These are phyloP conservation scores for Embidobia sp. DNA, from an alignment of 2,888 invertebrate genomes.

Conservation along the genomic window DNA sequence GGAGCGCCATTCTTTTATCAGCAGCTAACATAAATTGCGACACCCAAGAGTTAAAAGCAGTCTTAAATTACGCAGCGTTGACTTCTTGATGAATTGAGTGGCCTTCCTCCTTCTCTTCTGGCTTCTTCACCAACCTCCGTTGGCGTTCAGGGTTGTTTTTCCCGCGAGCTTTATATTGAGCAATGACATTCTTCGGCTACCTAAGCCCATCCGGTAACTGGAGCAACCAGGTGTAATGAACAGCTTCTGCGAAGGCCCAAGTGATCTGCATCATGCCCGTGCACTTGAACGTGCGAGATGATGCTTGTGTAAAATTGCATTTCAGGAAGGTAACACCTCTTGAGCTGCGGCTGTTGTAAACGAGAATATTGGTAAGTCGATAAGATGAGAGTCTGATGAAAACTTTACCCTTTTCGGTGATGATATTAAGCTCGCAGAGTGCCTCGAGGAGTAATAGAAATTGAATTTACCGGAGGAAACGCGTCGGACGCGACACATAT, in stretches of 20 bases:
- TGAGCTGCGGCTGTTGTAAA: conserved; percentile 54
- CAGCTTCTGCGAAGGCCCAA: conserved; percentile 64
- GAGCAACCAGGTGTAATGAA: conserved; percentile 72
- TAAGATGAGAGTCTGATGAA: conserved; percentile 46
- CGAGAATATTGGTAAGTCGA: conserved; percentile 60
- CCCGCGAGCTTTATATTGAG: conserved; percentile 70
- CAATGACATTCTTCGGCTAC: conserved; percentile 51
- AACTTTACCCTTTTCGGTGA: conserved; percentile 54
- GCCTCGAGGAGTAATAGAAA: conserved; percentile 45
- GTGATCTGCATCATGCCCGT: conserved; percentile 50
- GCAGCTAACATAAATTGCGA: conserved; percentile 82
- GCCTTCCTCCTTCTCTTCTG: too few species aligned
- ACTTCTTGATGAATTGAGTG: conserved; percentile 82
- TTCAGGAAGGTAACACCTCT: conserved; percentile 63
- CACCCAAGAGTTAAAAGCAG: conserved; percentile 82
- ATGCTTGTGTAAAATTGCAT: conserved; percentile 64
- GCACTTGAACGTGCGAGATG: conserved; percentile 62
- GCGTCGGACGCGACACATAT: neutral
- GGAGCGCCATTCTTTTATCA: conserved; percentile 81
- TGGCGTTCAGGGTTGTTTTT: conserved; percentile 76
- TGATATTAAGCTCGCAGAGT: conserved; percentile 46
- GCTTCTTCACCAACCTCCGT: neutral
- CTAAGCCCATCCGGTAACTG: conserved; percentile 68
- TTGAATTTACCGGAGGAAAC: conserved; percentile 20
- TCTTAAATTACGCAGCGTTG: conserved; percentile 81